Percentiles rank a stretch among this genome's conserved stretches.
Evolutionary conservation across 2,113 vertebrate species (phyloP).

Genomic region (Otolemur garnettii): DNA sequence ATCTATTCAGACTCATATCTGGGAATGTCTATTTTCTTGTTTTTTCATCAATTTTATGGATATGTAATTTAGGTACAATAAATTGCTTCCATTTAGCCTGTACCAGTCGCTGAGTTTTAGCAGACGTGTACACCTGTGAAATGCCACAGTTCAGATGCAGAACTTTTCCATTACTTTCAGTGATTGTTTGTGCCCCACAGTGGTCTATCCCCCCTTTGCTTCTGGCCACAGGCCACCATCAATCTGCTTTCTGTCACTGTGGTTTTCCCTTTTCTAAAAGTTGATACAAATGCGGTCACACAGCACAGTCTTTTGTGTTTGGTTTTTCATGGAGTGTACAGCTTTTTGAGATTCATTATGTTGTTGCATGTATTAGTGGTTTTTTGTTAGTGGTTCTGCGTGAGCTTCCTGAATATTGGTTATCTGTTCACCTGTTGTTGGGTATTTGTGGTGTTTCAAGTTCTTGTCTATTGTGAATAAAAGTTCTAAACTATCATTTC

Average conservation of each 20-base stretch:
- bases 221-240: background rate
- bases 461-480: background rate
- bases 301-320: background rate
- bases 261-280: background rate
- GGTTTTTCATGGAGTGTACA: background rate
- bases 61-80: background rate
- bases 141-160: background rate
- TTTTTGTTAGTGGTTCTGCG: background rate
- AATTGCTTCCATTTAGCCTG: background rate
- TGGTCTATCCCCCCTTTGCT: background rate
- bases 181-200: background rate
- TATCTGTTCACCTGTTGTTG: background rate
- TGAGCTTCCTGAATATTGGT: background rate
- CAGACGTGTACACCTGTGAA: background rate
- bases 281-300: background rate
- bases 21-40: background rate
- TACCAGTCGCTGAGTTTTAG: background rate
- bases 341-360: background rate
- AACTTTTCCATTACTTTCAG: background rate
- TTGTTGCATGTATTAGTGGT: background rate
- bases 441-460: background rate
- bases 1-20: background rate
- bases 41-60: conserved; percentile 17
- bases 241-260: background rate
- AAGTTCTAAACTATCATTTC: background rate